Percentiles rank a stretch among this genome's conserved stretches.
Conservation (phyloP, 1,140 invertebrate genomes). For the Pachyrhynchus sulphureomaculatus region DNA sequence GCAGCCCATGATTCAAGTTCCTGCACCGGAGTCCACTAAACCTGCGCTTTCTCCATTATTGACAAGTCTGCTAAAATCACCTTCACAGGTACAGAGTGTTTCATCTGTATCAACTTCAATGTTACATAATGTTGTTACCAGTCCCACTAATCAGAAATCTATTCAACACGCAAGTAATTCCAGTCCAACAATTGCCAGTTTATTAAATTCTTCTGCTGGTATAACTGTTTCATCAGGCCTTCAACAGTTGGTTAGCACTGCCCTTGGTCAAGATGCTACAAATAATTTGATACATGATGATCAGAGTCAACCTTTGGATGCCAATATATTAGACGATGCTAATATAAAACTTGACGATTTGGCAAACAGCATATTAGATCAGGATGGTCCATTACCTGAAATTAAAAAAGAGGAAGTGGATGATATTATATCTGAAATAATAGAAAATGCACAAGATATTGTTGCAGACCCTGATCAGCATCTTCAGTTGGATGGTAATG, state of each 20-base stretch:
- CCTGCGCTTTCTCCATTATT: constrained; percentile 69
- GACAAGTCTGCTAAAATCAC: constrained; percentile 79
- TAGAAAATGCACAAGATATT: constrained; percentile 48
- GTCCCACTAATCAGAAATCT: constrained; percentile 31
- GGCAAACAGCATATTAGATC: constrained; percentile 45
- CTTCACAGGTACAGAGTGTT: constrained; percentile 54
- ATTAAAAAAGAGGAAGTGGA: constrained; percentile 51
- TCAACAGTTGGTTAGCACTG: constrained; percentile 29
- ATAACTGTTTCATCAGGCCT: constrained; percentile 40
- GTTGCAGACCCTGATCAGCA: constrained; percentile 50
- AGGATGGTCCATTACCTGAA: constrained; percentile 47
- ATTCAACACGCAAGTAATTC: constrained; percentile 21
- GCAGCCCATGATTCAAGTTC: background rate
- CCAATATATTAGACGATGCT: constrained; percentile 42
- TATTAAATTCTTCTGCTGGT: constrained; percentile 57
- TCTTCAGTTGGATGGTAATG: constrained; percentile 46
- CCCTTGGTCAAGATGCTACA: constrained; percentile 24
- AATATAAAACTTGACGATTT: constrained; percentile 49
- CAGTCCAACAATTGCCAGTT: constrained; percentile 59
- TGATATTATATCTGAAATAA: constrained; percentile 49
- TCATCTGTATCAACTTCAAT: constrained; percentile 49
- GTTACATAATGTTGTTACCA: constrained; percentile 52
- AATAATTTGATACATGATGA: constrained; percentile 7
- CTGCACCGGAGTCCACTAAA: constrained; percentile 38
- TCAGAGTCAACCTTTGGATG: constrained; percentile 23